Conservation (phyloP, 2,888 invertebrate species). For the Phengaris arion region DNA sequence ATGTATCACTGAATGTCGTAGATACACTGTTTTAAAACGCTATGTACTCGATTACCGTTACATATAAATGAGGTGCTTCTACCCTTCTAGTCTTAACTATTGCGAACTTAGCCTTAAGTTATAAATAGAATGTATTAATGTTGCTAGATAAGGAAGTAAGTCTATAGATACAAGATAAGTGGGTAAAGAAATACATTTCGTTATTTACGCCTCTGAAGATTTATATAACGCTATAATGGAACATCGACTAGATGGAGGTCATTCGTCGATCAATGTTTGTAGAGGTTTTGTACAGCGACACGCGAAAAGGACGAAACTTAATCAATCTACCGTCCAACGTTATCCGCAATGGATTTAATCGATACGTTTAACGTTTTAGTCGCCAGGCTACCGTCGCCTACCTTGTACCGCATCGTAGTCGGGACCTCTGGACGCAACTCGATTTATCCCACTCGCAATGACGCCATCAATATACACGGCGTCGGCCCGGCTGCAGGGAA, state of each 20-base stretch:
- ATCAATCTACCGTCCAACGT: not conserved
- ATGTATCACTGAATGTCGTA: too few relatives aligned
- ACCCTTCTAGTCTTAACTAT: not conserved
- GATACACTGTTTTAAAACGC: too few relatives aligned
- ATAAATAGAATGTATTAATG: constrained; percentile 4
- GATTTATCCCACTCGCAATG: not conserved
- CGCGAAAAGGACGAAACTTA: not conserved
- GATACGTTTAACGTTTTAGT: not conserved
- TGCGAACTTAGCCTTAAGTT: not conserved
- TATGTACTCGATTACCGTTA: not conserved
- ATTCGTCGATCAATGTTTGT: not conserved
- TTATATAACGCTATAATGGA: not conserved
- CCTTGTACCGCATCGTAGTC: not conserved
- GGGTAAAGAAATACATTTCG: constrained; percentile 2
- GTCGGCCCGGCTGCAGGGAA: constrained; percentile 31
- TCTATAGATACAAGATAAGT: not conserved
- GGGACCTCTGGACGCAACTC: not conserved
- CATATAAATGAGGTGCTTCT: not conserved
- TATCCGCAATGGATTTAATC: not conserved
- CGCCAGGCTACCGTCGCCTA: too few relatives aligned
- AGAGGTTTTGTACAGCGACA: not conserved
- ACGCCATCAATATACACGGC: not conserved
- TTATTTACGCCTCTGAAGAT: not conserved
- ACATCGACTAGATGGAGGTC: not conserved
- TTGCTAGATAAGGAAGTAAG: not conserved